Percentiles rank a stretch among this genome's conserved stretches.
Conservation (phyloP, 2,888 invertebrate genomes). For the Philaethria dido region DNA sequence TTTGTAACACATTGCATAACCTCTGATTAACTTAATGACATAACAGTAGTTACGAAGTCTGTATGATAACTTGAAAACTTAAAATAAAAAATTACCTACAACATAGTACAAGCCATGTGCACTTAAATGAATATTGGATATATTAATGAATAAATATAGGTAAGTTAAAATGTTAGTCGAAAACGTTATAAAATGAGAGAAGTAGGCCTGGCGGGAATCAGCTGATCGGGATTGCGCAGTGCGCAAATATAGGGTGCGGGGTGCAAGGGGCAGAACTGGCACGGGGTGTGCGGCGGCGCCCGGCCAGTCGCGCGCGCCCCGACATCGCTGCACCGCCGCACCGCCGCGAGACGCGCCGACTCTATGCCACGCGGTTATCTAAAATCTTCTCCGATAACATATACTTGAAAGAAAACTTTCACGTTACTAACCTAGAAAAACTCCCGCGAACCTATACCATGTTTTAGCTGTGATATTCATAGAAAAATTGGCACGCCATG, state of each 20-base stretch:
- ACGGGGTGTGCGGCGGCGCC: constrained; percentile 61
- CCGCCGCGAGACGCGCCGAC: constrained; percentile 51
- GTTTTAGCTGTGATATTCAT: constrained; percentile 65
- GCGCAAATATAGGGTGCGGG: constrained; percentile 76
- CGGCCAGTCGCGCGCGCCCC: constrained; percentile 61
- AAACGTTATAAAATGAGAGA: constrained; percentile 52
- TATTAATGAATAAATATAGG: background rate
- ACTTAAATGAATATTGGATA: background rate
- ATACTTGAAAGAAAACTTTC: constrained; percentile 54
- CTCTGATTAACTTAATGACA: constrained; percentile 13
- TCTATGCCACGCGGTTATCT: constrained; percentile 50
- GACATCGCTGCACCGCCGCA: constrained; percentile 55
- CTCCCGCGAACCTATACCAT: constrained; percentile 48
- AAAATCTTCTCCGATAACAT: constrained; percentile 39
- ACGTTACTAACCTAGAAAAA: constrained; percentile 40
- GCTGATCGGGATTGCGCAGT: constrained; percentile 82
- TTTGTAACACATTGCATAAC: constrained; percentile 21
- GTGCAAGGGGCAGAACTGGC: constrained; percentile 44
- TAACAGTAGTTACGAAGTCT: constrained; percentile 5
- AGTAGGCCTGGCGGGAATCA: constrained; percentile 80
- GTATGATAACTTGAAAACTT: background rate
- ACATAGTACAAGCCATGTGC: background rate
- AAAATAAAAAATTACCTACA: background rate
- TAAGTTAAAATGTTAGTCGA: constrained; percentile 36
- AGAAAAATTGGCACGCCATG: constrained; percentile 51